Evolutionary conservation across 2,113 vertebrate species (phyloP).

Genomic region (Neolamprologus brichardi): DNA sequence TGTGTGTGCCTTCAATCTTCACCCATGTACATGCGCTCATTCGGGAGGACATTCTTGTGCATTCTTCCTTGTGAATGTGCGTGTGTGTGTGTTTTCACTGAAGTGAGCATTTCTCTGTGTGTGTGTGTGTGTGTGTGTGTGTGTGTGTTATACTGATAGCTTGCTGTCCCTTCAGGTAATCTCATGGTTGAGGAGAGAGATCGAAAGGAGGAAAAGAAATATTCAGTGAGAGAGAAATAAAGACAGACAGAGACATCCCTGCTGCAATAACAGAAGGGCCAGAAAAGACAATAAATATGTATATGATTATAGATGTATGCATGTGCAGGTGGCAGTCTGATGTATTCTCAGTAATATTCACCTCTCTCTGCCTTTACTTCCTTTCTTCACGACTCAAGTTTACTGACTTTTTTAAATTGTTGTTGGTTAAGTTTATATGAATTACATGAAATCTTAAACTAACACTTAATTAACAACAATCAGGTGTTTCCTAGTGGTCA

Average conservation of each 20-base stretch:
- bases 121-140: not conserved
- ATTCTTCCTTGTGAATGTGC: not conserved
- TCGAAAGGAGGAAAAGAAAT: not conserved
- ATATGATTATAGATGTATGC: not conserved
- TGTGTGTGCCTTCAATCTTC: not conserved
- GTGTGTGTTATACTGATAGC: conserved; percentile 16
- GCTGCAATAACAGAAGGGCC: not conserved
- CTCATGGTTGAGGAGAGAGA: conserved; percentile 46
- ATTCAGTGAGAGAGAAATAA: conserved; percentile 11
- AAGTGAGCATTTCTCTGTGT: not conserved
- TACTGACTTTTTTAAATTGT: fast-evolving
- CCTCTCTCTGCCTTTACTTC: not conserved
- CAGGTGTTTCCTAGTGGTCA: not conserved
- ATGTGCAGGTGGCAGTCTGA: not conserved
- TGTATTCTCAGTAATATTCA: not conserved
- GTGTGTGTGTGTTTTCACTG: not conserved
- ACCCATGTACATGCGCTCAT: not conserved
- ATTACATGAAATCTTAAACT: not conserved
- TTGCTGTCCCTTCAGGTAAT: conserved; percentile 46
- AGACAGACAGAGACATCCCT: not conserved
- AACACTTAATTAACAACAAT: not conserved
- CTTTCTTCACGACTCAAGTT: not conserved
- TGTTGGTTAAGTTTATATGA: not conserved
- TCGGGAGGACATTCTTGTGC: not conserved
- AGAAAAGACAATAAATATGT: conserved; percentile 22